These are phyloP conservation scores for Idaea dimidiata DNA, from an alignment of 2,888 invertebrate species.

Conservation along the genomic window DNA sequence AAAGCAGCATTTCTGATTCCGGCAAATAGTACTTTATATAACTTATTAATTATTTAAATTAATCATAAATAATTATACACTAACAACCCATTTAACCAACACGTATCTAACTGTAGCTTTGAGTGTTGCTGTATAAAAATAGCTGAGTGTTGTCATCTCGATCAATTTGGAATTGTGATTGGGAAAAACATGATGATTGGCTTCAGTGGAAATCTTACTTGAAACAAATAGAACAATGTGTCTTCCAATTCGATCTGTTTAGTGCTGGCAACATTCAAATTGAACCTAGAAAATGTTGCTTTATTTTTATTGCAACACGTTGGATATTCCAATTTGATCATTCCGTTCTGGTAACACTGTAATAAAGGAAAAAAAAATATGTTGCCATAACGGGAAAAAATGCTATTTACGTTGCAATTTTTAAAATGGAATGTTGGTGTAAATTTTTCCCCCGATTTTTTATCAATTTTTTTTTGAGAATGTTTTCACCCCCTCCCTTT, in stretches of 20 bases:
- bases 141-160: conserved; percentile 61
- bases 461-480: conserved; percentile 69
- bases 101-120: conserved; percentile 55
- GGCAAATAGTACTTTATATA: conserved; percentile 24
- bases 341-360: conserved; percentile 38
- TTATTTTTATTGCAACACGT: conserved; percentile 9
- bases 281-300: neutral
- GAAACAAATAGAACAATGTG: neutral
- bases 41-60: conserved; percentile 35
- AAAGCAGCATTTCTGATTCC: neutral
- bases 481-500: conserved; percentile 78
- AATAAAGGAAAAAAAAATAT: conserved; percentile 39
- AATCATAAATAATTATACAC: conserved; percentile 67
- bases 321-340: conserved; percentile 74
- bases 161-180: conserved; percentile 78
- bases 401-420: conserved; percentile 59
- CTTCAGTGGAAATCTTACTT: conserved; percentile 46
- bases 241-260: neutral
- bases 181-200: conserved; percentile 63
- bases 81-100: conserved; percentile 71
- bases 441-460: conserved; percentile 62
- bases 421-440: conserved; percentile 87
- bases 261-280: neutral
- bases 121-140: conserved; percentile 59
- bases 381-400: conserved; percentile 64